Percentiles rank a stretch among this genome's conserved stretches.
Evolutionary conservation across 2,888 invertebrate species (phyloP).

Genomic region (Idaea dimidiata): DNA sequence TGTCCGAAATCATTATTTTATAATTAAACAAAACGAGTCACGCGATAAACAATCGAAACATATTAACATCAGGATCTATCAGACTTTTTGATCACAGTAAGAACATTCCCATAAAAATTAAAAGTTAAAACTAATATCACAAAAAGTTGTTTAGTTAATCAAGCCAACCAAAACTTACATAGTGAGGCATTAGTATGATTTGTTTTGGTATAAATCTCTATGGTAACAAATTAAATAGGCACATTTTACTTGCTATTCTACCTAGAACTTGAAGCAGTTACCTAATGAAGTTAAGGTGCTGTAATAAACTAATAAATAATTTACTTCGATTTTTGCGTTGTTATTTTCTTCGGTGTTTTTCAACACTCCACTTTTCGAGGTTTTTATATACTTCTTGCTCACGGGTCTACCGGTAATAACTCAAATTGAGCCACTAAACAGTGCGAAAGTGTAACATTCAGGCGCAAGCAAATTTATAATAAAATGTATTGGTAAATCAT

Average conservation of each 20-base stretch:
- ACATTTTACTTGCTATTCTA: neutral
- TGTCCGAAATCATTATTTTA: constrained; percentile 81
- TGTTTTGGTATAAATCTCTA: constrained; percentile 42
- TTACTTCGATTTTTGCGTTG: constrained; percentile 5
- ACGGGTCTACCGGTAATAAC: too few relatives aligned
- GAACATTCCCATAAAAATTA: neutral
- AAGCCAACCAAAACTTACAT: neutral
- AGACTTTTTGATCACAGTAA: constrained; percentile 4
- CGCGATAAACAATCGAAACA: constrained; percentile 17
- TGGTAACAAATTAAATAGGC: constrained; percentile 35
- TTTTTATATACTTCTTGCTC: too few relatives aligned
- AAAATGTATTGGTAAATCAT: too few relatives aligned
- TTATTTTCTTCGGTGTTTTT: too few relatives aligned
- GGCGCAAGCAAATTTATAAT: too few relatives aligned
- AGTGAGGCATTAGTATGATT: constrained; percentile 15
- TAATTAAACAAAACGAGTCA: constrained; percentile 12
- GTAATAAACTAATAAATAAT: constrained; percentile 16
- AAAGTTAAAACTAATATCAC: constrained; percentile 7
- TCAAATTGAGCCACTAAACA: too few relatives aligned
- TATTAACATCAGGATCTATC: constrained; percentile 9
- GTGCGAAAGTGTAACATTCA: too few relatives aligned
- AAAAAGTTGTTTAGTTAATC: constrained; percentile 13
- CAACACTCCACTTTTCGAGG: too few relatives aligned
- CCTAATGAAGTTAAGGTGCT: neutral
- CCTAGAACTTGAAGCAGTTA: neutral